Conservation (phyloP, 2,113 vertebrate species). For the Neogale vison region DNA sequence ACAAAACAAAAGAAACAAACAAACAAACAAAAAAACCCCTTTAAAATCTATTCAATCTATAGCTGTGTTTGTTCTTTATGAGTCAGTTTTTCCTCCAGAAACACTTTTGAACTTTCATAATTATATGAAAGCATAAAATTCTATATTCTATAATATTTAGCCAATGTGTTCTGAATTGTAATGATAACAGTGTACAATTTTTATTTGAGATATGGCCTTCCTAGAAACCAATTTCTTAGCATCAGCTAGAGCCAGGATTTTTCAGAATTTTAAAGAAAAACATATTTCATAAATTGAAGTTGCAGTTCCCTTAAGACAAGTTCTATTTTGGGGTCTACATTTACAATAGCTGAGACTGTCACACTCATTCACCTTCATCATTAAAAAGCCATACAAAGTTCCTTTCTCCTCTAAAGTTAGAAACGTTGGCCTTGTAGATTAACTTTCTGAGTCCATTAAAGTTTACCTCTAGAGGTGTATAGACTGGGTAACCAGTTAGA, state of each 20-base stretch:
- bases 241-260: constrained; percentile 19
- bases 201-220: constrained; percentile 31
- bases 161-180: not conserved
- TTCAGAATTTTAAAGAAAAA: constrained; percentile 51
- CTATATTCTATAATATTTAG: constrained; percentile 2
- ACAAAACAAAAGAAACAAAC: not conserved
- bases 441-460: constrained; percentile 11
- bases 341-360: constrained; percentile 65
- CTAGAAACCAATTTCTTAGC: constrained; percentile 62
- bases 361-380: constrained; percentile 66
- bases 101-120: not conserved
- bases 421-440: not conserved
- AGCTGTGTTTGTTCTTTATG: not conserved
- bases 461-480: not conserved
- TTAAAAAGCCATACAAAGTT: constrained; percentile 63
- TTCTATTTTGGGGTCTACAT: constrained; percentile 64
- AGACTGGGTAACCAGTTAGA: not conserved
- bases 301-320: constrained; percentile 57
- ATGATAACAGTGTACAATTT: not conserved
- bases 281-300: constrained; percentile 50
- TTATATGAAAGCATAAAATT: not conserved
- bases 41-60: not conserved
- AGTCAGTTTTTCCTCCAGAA: constrained; percentile 24
- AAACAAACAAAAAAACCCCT: not conserved
- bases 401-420: constrained; percentile 57